Evolutionary conservation across 2,113 vertebrate genomes (phyloP).

Genomic region (Scolopax mira): DNA sequence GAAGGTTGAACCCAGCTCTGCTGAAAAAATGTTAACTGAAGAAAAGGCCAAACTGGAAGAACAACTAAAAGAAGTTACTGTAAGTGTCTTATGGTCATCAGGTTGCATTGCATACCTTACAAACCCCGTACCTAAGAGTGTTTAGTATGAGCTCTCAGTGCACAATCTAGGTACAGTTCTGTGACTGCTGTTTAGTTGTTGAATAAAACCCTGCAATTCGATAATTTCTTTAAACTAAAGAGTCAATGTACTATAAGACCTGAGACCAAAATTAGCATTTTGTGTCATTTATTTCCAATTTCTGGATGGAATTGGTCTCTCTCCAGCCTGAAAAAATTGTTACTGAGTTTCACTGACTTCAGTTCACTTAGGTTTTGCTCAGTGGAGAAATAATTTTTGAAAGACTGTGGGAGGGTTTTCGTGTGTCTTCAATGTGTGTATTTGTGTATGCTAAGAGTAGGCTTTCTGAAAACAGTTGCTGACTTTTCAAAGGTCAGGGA

Average conservation of each 20-base stretch:
- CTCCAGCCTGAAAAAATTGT: neutral
- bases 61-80: conserved; percentile 87
- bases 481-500: neutral
- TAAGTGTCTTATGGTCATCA: conserved; percentile 56
- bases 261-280: neutral
- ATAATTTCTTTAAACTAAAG: neutral
- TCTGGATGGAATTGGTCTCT: neutral
- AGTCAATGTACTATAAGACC: neutral
- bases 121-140: rapidly evolving
- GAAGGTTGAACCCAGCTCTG: conserved; percentile 72
- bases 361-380: neutral
- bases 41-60: conserved; percentile 90
- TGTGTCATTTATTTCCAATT: neutral
- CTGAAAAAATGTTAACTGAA: conserved; percentile 77
- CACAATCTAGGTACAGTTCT: rapidly evolving
- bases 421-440: neutral
- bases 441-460: neutral
- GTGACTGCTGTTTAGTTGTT: neutral
- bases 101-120: no score
- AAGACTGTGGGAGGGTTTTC: neutral
- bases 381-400: neutral
- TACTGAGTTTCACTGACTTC: neutral
- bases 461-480: neutral
- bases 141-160: neutral
- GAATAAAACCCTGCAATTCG: neutral